A percentile compares a stretch with the other conserved stretches of the same genome.
phyloP scores from a whole-genome alignment of 2,113 vertebrate genomes.

The Helogale parvula region DNA sequence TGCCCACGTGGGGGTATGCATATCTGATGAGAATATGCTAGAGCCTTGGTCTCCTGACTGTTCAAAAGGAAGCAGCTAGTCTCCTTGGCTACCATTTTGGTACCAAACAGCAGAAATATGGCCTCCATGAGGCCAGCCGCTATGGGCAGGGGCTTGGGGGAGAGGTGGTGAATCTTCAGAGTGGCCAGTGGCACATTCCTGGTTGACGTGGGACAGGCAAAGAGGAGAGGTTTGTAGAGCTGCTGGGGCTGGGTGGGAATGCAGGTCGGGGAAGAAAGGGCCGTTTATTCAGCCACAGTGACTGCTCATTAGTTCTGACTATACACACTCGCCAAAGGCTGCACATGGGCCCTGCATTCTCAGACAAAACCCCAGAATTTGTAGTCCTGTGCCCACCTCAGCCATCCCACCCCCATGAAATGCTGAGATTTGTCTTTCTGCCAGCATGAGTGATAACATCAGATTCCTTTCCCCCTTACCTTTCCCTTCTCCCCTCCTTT shows the following conservation, averaged over 20 bases:
- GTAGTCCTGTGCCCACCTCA: background rate
- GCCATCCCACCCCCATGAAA: background rate
- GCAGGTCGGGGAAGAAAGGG: background rate
- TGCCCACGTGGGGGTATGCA: background rate
- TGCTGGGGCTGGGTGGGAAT: background rate
- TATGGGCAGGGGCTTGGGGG: background rate
- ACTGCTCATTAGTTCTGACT: slow-evolving; percentile 1
- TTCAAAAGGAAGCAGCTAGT: background rate
- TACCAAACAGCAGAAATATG: background rate
- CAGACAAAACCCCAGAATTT: background rate
- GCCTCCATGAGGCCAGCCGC: background rate
- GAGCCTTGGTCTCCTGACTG: background rate
- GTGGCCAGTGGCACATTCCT: background rate
- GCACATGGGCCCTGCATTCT: background rate
- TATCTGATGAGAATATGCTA: background rate
- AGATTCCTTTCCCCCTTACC: slow-evolving; percentile 44
- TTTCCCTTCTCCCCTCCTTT: background rate
- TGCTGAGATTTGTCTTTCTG: slow-evolving; percentile 41
- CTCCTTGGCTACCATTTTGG: background rate
- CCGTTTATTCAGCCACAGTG: background rate
- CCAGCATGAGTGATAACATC: background rate
- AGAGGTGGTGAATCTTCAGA: background rate
- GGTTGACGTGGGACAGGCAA: background rate
- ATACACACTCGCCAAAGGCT: background rate
- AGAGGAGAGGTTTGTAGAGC: background rate